Evolutionary conservation across 2,888 invertebrate species (phyloP), one percentile per base, ranked within the genome.

Genomic region (Xylota sylvarum): DNA sequence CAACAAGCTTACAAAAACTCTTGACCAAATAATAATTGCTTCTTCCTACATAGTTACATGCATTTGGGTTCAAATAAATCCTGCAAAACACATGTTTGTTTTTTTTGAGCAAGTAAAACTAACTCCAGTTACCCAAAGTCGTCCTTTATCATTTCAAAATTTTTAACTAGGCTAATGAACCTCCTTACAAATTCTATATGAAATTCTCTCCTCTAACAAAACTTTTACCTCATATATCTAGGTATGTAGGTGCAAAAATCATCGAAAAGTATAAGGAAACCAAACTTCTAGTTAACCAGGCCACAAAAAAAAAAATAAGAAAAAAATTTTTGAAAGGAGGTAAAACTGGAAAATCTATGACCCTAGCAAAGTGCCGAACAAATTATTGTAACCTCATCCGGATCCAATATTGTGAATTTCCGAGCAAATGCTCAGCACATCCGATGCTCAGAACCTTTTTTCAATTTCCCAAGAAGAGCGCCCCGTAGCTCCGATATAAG

Each of bases 341-440:
- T 5, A 17, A 46, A 52, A 40, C 27, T 35, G 5, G 60, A 48
- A 30, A 56, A 60, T 40, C 30, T 55, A 35, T 43, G 78, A 77
- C 81, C 17, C 65, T 14, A 37, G 72, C 72, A 81, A 76, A 76
- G 76, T 81, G 77, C 55, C 79, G 76, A 81, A 77, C 81, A 86
- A 86, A 86, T 86, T 86, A 86, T 77, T 77, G 81, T 86, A 81
- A 86, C 85, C 85, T 77, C 85, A 81, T 86, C 85, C 85, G 85
- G 76, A 86, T 81, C 77, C 62, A 86, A 86, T 86, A 86, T 86
- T 86, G 76, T 77, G 81, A 86, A 72, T 86, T 86, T 86, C 85
- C 85, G 85, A 86, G 81, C 85, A 81, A 86, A 86, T 86, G 85
- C 81, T 76, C 74, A 67, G 81, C 81, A 81, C 76, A 81, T 86